Evolutionary conservation across 2,888 invertebrate genomes (phyloP), one percentile per base, ranked within the genome.

Genomic region (Ormia ochracea): DNA sequence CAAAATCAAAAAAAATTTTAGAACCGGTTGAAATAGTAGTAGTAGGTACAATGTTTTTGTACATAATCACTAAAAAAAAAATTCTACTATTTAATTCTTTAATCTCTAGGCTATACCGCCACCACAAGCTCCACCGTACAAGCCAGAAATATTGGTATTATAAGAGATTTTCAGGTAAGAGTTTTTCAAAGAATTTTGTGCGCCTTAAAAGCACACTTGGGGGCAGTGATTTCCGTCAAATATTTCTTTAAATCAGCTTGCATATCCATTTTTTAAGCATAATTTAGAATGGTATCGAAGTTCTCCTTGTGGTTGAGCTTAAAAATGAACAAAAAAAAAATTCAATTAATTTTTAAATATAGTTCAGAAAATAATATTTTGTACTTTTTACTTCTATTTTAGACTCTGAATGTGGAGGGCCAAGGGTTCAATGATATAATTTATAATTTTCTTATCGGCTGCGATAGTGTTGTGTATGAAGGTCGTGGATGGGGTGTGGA

Each of bases 371-470:
- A 1, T 12, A 6, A 26, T 3, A n/a, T 17, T 31, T 14, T 12
- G 14, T 4, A 26, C 9, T 4, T 43, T 31, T 52, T 33, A 33
- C 0, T 52, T 41, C 33, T 10, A 45, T 73, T 73, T 2, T 58
- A 89, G 89, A 87, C 89, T 41, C 91, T 90, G 81, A 91, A 92
- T 82, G 90, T 91, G n/a, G 91, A 91, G 82, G 90, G 91, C 48
- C 86, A 88, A 14, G 90, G 89, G 72, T 91, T 91, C 90, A 88
- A 88, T 81, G 91, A 91, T 82, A 91, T 91, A 26, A 89, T 87
- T 0, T 91, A 91, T 81, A 92, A 92, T 82, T 93, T 92, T 82
- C 81, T 92, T n/a, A 88, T 92, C 54, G 92, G 92, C 38, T 90
- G 91, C 14, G 92, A 92, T 85, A 92, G 92, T 21, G 91, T 90